Base-by-base conservation (phyloP, 1,140 invertebrate species). In the Drosophila rhopaloa region DNA sequence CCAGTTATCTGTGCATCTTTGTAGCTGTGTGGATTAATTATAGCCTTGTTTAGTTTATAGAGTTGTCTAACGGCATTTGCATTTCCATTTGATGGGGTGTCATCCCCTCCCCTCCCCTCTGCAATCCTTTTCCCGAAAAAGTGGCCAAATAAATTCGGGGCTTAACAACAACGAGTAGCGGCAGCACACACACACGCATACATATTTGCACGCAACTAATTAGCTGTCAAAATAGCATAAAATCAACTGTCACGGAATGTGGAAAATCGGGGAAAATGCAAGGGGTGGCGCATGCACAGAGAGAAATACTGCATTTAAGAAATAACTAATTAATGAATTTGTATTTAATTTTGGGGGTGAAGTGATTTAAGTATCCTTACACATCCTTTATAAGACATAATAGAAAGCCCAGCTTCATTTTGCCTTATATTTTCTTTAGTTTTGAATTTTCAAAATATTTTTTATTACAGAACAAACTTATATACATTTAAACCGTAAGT, bases 221-320 rank as follows among this genome's bases (percentile, higher is more conserved):
- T 89, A 89, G 84, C 85, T 89, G 84, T 90, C 85, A 89, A 84
- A 90, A 90, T 70, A 79, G 77, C 59, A 90, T 72, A 81, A 78
- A 85, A 81, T 90, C 81, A 75, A 81, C 71, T 77, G 59, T 53
- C 58, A 40, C 54, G 74, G 56, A 60, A 44, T 56, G 58, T 55
- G 38, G 61, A 19, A 19, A 53, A 11, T 53, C 37, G 60, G 35
- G 11, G 37, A 19, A 53, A 40, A 46, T 50, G 7, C 9, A 8
- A 29, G 24, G 7, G 38, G 32, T 13, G 10, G 10, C 8, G 29
- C 16, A 29, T 41, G 41, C 44, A 71, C 37, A 38, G 47, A 50
- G 61, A 58, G 41, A 70, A 70, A 56, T 27, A 6, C 7, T 4
- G 7, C 0, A 32, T 1, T 8, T 32, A 32, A 32, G 8, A 7